Base-by-base conservation (phyloP, 1,140 invertebrate species). In the Monochamus saltuarius region DNA sequence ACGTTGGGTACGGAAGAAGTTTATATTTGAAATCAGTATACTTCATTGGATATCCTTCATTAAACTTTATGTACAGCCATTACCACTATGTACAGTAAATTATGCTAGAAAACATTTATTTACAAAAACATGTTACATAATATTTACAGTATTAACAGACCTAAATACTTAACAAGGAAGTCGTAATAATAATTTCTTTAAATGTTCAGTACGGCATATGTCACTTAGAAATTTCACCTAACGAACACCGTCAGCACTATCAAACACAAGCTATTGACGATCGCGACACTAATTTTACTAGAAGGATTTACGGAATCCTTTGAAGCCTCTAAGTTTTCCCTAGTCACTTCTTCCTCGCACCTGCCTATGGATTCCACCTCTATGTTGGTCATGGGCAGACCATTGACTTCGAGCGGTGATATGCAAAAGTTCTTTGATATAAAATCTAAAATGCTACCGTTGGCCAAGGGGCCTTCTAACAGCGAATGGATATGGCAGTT, bases 401-500 rank as follows among this genome's bases (percentile, higher is more conserved):
- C 89, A 56, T 92, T 89, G 42, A 89, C 84, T 73, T 91, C 89
- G 60, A 91, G 78, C 34, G 89, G 89, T 8, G 90, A 92, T 67
- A 93, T 92, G 77, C 90, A 93, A 72, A 82, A 90, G 75, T 93
- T 93, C 38, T 84, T 85, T n/a, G 82, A 79, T 11, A 85, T 81
- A 69, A 93, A 92, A 22, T 88, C 84, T 38, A 77, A 78, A 29
- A 78, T 67, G 11, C 83, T 82, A 1, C 84, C 84, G 67, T 89
- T 83, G 4, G 85, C 86, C 49, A 92, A 79, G 10, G 89, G 86
- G 47, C 88, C 88, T 19, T 86, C 84, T 9, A 91, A 77, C 8
- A 91, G 81, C 37, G 87, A 85, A 65, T 89, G 86, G 4, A 89
- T 83, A 59, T 89, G 89, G 64, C 90, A 93, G 73, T 91, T 90